Conservation (phyloP, 2,888 invertebrate species). For the Meghimatium bilineatum region DNA sequence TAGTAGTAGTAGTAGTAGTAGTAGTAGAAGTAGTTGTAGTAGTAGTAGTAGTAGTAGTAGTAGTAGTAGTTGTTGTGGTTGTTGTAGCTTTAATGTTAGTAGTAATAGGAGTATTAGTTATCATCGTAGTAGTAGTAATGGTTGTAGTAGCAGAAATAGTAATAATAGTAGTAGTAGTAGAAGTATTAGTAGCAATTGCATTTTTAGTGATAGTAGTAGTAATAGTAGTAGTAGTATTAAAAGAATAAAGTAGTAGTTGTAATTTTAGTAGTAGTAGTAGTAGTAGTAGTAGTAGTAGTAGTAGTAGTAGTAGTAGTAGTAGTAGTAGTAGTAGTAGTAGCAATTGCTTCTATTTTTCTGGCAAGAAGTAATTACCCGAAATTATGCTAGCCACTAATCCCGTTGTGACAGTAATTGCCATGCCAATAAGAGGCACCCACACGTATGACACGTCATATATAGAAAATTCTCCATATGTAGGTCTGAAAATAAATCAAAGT, state of each 20-base stretch:
- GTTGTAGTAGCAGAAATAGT: not conserved
- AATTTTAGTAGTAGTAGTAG: conserved; percentile 7
- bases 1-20: no score
- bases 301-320: not conserved
- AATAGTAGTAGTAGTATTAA: conserved; percentile 22
- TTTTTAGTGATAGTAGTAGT: not conserved
- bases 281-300: conserved; percentile 17
- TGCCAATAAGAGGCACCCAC: conserved; percentile 42
- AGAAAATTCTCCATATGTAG: not conserved
- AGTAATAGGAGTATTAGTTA: conserved; percentile 1
- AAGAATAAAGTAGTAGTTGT: not conserved
- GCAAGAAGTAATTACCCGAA: not conserved
- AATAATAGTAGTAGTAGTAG: conserved; percentile 21
- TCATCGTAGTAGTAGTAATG: not conserved
- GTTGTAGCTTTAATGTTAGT: not conserved
- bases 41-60: no score
- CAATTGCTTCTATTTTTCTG: not conserved
- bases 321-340: not conserved
- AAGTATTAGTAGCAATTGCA: no score
- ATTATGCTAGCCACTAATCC: conserved; percentile 39
- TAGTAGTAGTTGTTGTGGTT: no score
- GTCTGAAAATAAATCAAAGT: not conserved
- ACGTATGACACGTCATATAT: conserved; percentile 50
- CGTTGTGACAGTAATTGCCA: conserved; percentile 19
- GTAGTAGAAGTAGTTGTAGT: no score